Conservation (phyloP, 2,113 vertebrate species). For the Dipodomys stephensi region DNA sequence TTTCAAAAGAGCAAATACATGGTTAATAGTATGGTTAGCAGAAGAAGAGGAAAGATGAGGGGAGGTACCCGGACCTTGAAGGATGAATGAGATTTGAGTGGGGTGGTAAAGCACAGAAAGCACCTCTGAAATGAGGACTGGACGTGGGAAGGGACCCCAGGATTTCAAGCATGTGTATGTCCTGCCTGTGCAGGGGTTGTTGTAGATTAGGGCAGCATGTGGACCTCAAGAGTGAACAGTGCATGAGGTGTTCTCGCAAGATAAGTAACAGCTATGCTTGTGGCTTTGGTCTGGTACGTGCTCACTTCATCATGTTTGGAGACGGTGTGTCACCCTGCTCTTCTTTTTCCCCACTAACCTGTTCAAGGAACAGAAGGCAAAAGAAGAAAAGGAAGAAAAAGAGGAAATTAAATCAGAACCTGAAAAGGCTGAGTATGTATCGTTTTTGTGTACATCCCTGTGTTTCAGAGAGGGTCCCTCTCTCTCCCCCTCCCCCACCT, state of each 20-base stretch:
- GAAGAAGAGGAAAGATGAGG: background rate
- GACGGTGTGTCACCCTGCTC: background rate
- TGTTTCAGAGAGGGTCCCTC: background rate
- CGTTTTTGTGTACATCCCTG: background rate
- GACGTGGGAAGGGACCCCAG: too few species aligned
- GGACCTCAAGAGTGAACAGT: too few species aligned
- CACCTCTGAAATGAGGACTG: background rate
- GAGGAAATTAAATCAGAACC: slow-evolving; percentile 89
- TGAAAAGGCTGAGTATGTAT: slow-evolving; percentile 93
- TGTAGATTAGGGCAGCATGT: too few species aligned
- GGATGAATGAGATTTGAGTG: background rate
- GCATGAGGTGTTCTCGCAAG: too few species aligned
- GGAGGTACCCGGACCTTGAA: background rate
- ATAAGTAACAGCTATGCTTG: too few species aligned
- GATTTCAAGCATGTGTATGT: background rate
- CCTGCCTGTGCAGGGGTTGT: background rate
- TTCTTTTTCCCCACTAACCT: slow-evolving; percentile 40
- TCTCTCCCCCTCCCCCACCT: background rate
- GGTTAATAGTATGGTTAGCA: background rate
- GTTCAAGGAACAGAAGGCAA: slow-evolving; percentile 88
- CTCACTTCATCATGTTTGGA: background rate
- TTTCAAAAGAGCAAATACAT: background rate
- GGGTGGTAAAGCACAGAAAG: background rate
- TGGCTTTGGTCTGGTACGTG: accelerated
- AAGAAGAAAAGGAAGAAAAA: slow-evolving; percentile 89